Evolutionary conservation across 2,113 vertebrate species (phyloP), one percentile per base, ranked within the genome.

Genomic region (Brachypodius melanocephalos): DNA sequence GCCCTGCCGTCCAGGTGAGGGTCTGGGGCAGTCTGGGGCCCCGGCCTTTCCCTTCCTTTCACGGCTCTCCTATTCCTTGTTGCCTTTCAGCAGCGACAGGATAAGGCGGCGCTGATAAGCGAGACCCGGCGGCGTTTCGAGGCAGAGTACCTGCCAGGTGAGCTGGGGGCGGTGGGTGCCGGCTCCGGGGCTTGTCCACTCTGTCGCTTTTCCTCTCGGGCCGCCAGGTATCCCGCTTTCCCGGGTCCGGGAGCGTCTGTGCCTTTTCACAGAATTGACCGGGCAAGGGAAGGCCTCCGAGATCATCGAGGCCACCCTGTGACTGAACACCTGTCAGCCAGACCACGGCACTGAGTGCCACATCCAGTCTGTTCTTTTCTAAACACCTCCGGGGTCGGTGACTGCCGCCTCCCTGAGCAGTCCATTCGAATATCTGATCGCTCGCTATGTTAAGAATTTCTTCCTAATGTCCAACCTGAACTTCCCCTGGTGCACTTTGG

Each of bases 121-220:
- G 98, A 99, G 92, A 98, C 96, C 7, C 98, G 99, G 46, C 97
- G 98, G 89, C 98, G 98, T 73, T 99, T 99, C 96, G 98, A 98
- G 90, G 96, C 97, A 32, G 99, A 99, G 79, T 98, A 98, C 88
- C 83, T 99, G 61, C 92, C 98, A 98, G 99, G 99, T 99, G 71
- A 95, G 98, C 76, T 1, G 61, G 8, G 63, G 8, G 51, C 18
- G 2, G 1, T 12, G 59, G 8, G 0, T 4, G 40, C 3, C 17
- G 18, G 29, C 22, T 22, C 7, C 10, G 68, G 19, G 59, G 32
- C 22, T 80, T 12, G 26, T 6, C 12, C 4, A 0, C 19, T 32
- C 19, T 32, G 67, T 14, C 14, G 6, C 43, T 38, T 46, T 22
- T 21, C 5, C 11, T 31, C 17, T 5, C 3, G 19, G 45, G 6